phyloP scores from a whole-genome alignment of 2,113 vertebrate species.

The Athene cunicularia region DNA sequence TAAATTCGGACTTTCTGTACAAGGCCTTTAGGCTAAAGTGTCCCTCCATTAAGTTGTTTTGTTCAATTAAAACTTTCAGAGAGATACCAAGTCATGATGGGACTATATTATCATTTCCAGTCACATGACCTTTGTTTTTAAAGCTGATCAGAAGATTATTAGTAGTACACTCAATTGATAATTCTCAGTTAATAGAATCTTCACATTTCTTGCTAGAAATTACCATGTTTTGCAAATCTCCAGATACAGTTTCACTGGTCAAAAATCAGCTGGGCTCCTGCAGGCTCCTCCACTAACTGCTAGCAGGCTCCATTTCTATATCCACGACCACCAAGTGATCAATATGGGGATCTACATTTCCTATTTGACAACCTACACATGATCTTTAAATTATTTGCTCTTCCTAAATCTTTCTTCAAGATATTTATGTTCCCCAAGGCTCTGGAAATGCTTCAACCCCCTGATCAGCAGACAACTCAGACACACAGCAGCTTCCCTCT shows the following conservation, averaged over 20 bases:
- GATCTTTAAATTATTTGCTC: neutral
- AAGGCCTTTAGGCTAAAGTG: neutral
- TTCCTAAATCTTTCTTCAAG: neutral
- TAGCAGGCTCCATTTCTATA: neutral
- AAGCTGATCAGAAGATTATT: neutral
- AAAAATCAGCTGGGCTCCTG: neutral
- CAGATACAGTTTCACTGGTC: neutral
- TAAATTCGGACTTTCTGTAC: neutral
- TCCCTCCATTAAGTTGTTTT: neutral
- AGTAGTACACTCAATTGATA: neutral
- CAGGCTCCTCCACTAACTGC: neutral
- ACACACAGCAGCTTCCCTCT: neutral
- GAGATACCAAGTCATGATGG: fast-evolving
- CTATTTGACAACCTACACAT: neutral
- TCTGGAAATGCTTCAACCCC: neutral
- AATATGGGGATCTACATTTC: neutral
- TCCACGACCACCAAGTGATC: neutral
- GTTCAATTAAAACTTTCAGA: neutral
- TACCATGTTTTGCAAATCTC: neutral
- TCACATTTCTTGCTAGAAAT: neutral
- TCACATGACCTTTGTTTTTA: neutral
- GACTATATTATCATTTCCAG: neutral
- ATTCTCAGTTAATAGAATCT: neutral
- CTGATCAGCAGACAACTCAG: neutral
- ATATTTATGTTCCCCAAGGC: neutral